These are phyloP conservation scores for Tetramorium simillimum DNA, from an alignment of 1,140 invertebrate genomes.

Conservation along the genomic window DNA sequence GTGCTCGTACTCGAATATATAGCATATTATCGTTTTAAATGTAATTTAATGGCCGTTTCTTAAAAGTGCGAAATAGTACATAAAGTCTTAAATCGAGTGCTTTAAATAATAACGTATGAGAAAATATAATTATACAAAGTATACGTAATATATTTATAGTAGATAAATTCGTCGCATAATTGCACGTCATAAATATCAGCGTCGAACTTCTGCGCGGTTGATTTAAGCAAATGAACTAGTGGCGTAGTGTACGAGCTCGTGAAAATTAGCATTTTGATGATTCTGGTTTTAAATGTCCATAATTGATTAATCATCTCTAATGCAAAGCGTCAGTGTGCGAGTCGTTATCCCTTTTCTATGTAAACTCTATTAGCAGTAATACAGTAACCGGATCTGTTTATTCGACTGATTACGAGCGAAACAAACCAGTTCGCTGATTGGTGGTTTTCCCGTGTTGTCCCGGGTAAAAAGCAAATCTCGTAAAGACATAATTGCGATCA, in stretches of 20 bases:
- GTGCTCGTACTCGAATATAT: too few relatives aligned
- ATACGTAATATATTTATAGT: background rate
- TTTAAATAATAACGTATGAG: background rate
- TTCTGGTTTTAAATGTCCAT: slow-evolving; percentile 62
- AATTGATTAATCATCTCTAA: slow-evolving; percentile 52
- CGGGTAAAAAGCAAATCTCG: slow-evolving; percentile 43
- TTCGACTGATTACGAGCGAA: slow-evolving; percentile 54
- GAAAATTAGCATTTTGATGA: slow-evolving; percentile 59
- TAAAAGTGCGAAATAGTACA: too few relatives aligned
- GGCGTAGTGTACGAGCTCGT: slow-evolving; percentile 6
- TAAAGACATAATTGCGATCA: slow-evolving; percentile 37
- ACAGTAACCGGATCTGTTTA: slow-evolving; percentile 24
- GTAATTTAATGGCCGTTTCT: too few relatives aligned
- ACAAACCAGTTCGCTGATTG: slow-evolving; percentile 33
- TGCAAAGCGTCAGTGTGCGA: background rate
- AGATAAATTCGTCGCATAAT: slow-evolving; percentile 22
- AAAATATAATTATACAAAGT: background rate
- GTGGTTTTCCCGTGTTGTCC: slow-evolving; percentile 23
- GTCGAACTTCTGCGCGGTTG: slow-evolving; percentile 34
- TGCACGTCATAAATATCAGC: slow-evolving; percentile 38
- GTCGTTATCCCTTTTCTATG: slow-evolving; percentile 46
- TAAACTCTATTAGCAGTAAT: slow-evolving; percentile 43
- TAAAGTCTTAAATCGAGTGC: too few relatives aligned
- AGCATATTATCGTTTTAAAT: too few relatives aligned
- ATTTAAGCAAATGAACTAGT: slow-evolving; percentile 54